Conservation (phyloP, 2,113 vertebrate genomes). For the Puntigrus tetrazona region DNA sequence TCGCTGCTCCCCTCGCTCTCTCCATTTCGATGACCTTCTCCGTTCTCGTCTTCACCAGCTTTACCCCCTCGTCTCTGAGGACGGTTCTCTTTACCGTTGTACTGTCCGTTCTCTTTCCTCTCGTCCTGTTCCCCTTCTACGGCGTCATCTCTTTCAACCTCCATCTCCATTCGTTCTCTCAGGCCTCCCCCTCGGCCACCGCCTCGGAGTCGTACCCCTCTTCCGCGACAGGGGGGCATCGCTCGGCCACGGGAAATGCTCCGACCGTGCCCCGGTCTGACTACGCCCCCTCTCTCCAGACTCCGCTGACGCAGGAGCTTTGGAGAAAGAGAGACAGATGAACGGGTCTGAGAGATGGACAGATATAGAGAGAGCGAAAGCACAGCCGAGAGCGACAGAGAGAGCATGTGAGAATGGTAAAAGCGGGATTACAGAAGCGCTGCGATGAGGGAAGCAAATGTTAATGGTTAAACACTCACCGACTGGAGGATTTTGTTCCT, state of each 20-base stretch:
- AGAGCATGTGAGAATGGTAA: background rate
- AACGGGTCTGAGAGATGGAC: conserved; percentile 52
- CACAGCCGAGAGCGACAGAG: background rate
- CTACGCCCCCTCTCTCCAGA: conserved; percentile 65
- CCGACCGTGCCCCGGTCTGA: conserved; percentile 72
- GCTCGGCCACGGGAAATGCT: conserved; percentile 49
- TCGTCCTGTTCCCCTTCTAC: conserved; percentile 63
- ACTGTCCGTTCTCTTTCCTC: conserved; percentile 58
- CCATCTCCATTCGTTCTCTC: conserved; percentile 56
- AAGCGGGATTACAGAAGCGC: background rate
- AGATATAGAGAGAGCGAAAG: conserved; percentile 24
- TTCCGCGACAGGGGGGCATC: conserved; percentile 46
- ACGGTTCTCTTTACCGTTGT: conserved; percentile 71
- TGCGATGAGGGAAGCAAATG: background rate
- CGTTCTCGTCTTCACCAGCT: conserved; percentile 59
- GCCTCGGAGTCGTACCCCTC: conserved; percentile 72
- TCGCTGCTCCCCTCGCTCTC: conserved; percentile 57
- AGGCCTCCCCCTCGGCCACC: conserved; percentile 66
- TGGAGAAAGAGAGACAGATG: conserved; percentile 56
- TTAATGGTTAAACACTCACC: conserved; percentile 63
- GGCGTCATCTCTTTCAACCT: conserved; percentile 47
- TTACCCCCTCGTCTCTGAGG: conserved; percentile 64
- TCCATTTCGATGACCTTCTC: conserved; percentile 59
- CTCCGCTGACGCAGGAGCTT: conserved; percentile 61
- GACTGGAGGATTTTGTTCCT: conserved; percentile 72